Conservation (phyloP, 2,797 vertebrate genomes). For the Coccyzus lansbergi region DNA sequence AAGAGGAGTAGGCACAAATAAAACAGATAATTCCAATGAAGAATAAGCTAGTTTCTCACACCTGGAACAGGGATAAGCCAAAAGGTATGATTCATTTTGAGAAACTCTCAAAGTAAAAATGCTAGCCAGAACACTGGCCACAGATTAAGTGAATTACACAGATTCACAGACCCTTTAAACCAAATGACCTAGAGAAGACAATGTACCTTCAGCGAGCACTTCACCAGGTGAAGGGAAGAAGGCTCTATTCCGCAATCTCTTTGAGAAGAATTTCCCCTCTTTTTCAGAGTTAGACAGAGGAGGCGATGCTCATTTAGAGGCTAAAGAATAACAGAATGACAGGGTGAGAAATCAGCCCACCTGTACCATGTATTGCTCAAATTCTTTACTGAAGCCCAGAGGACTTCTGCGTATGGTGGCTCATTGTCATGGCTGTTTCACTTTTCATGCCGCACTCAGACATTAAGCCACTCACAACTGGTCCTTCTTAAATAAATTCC, state of each 20-base stretch:
- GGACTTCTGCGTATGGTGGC: not conserved
- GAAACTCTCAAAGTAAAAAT: not conserved
- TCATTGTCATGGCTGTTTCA: constrained; percentile 27
- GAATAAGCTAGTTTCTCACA: not conserved
- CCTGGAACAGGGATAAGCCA: not conserved
- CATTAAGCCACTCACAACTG: constrained; percentile 64
- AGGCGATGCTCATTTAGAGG: not conserved
- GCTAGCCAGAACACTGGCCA: not conserved
- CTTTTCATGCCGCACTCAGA: constrained; percentile 29
- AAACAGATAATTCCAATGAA: not conserved
- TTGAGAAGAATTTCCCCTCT: not conserved
- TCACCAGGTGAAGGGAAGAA: not conserved
- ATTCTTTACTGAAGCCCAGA: constrained; percentile 41
- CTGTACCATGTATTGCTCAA: constrained; percentile 1
- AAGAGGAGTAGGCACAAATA: not conserved
- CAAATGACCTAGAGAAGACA: not conserved
- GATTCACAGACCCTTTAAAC: not conserved
- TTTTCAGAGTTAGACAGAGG: not conserved
- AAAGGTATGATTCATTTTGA: not conserved
- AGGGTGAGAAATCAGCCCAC: constrained; percentile 8
- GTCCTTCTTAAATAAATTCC: constrained; percentile 59
- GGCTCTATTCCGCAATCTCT: not conserved
- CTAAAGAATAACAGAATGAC: constrained; percentile 8
- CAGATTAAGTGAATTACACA: not conserved
- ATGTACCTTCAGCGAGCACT: not conserved